Evolutionary conservation across 2,888 invertebrate genomes (phyloP).

Genomic region (Sarcophaga carnaria): DNA sequence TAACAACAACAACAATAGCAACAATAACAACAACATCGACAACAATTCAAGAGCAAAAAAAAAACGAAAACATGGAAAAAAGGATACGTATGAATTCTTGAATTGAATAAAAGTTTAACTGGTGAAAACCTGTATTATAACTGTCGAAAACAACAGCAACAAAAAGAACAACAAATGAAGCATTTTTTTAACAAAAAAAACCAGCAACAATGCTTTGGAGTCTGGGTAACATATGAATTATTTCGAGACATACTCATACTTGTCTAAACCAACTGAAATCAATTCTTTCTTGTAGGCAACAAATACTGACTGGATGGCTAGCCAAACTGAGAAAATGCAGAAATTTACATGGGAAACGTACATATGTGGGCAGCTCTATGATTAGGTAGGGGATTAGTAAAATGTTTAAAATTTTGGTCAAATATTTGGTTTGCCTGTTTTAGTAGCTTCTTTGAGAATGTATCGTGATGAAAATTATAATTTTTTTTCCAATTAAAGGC

Average conservation of each 20-base stretch:
- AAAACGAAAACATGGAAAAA: constrained; percentile 25
- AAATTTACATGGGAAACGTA: too few species aligned
- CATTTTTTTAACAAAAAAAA: background rate
- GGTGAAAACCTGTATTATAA: constrained; percentile 36
- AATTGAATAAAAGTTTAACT: constrained; percentile 46
- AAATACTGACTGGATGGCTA: background rate
- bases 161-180: background rate
- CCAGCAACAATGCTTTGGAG: background rate
- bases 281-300: constrained; percentile 17
- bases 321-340: too few species aligned
- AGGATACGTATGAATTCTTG: background rate
- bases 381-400: too few species aligned
- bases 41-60: background rate
- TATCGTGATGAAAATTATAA: too few species aligned
- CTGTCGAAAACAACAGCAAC: background rate
- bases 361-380: too few species aligned
- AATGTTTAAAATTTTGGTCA: too few species aligned
- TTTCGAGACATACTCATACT: background rate
- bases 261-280: constrained; percentile 4
- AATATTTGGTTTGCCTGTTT: too few species aligned
- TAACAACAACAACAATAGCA: background rate
- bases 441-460: too few species aligned
- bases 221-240: too few species aligned
- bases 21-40: background rate
- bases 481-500: too few species aligned